phyloP scores from a whole-genome alignment of 2,113 vertebrate genomes.

The Panthera leo region DNA sequence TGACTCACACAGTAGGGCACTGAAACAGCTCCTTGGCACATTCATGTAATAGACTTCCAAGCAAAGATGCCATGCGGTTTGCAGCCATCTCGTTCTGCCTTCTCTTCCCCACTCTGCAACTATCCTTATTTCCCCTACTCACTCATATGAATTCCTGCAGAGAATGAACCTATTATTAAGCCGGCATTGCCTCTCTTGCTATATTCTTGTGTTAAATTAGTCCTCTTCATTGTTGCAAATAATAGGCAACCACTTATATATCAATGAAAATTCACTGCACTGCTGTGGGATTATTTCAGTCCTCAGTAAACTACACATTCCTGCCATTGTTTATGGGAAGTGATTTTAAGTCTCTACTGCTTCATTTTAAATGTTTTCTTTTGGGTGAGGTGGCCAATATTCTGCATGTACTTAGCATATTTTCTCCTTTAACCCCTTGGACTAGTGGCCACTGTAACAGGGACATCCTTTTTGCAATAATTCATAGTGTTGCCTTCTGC shows the following conservation, averaged over 20 bases:
- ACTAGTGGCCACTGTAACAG: conserved; percentile 29
- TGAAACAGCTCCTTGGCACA: conserved; percentile 71
- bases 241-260: conserved; percentile 67
- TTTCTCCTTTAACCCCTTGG: conserved; percentile 51
- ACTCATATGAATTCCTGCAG: conserved; percentile 63
- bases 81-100: conserved; percentile 38
- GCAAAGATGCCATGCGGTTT: conserved; percentile 60
- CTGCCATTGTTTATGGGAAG: conserved; percentile 61
- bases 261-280: conserved; percentile 70
- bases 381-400: conserved; percentile 20
- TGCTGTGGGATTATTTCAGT: conserved; percentile 56
- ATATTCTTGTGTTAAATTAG: conserved; percentile 76
- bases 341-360: conserved; percentile 56
- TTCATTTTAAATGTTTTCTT: conserved; percentile 66
- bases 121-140: conserved; percentile 49
- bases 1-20: conserved; percentile 71
- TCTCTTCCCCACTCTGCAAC: neutral
- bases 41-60: conserved; percentile 7
- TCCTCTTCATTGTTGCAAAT: conserved; percentile 72
- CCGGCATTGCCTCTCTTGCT: conserved; percentile 61
- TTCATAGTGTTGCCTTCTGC: conserved; percentile 30
- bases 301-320: conserved; percentile 29
- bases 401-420: conserved; percentile 54
- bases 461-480: neutral
- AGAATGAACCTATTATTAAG: conserved; percentile 75